Evolutionary conservation across 2,888 invertebrate genomes (phyloP).

Genomic region (Drosophila dives): DNA sequence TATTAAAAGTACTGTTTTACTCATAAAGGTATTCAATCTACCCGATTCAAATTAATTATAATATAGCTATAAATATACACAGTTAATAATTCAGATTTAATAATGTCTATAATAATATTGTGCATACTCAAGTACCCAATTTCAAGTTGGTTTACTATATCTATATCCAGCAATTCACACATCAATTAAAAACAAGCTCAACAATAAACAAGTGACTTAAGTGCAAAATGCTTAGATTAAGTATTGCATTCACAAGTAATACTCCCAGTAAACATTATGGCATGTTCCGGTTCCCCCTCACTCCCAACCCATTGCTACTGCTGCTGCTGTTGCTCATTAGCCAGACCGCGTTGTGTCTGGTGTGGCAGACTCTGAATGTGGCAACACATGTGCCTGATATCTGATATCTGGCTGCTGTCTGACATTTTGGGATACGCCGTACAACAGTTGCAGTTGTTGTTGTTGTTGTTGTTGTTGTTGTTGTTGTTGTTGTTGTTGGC

Average conservation of each 20-base stretch:
- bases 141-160: neutral
- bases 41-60: neutral
- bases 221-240: neutral
- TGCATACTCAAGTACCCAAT: neutral
- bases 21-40: neutral
- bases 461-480: neutral
- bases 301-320: neutral
- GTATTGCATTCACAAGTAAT: neutral
- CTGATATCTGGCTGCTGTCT: slow-evolving; percentile 64
- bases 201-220: neutral
- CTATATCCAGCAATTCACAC: neutral
- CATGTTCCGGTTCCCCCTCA: neutral
- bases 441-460: slow-evolving; percentile 16
- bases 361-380: slow-evolving; percentile 32
- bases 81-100: neutral
- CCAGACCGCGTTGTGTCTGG: slow-evolving; percentile 31
- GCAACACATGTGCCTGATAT: slow-evolving; percentile 76
- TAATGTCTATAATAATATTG: neutral
- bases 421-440: slow-evolving; percentile 48
- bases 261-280: neutral
- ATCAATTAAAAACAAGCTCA: neutral
- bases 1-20: neutral
- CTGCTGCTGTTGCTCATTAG: slow-evolving; percentile 40
- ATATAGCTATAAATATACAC: neutral
- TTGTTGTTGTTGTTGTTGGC: neutral